phyloP scores from a whole-genome alignment of 1,140 invertebrate species.

The Drosophila truncata region DNA sequence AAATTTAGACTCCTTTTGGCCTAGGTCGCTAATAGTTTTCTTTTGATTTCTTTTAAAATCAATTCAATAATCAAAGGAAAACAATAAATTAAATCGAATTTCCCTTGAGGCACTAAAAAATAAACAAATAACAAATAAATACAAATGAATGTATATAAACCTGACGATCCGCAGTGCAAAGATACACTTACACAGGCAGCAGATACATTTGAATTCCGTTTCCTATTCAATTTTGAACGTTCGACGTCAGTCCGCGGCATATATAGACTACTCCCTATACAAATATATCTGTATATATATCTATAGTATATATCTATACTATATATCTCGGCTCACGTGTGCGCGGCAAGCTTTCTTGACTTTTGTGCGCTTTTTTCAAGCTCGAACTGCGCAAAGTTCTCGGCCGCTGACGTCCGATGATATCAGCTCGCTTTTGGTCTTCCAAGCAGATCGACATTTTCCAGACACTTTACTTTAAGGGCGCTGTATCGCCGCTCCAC shows the following conservation, averaged over 20 bases:
- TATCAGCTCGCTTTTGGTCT: conserved; percentile 28
- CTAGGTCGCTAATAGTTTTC: conserved; percentile 41
- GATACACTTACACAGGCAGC: conserved; percentile 17
- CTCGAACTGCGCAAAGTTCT: conserved; percentile 54
- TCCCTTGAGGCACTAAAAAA: conserved; percentile 47
- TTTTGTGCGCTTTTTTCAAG: conserved; percentile 52
- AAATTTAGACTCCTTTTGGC: conserved; percentile 26
- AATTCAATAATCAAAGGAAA: conserved; percentile 5
- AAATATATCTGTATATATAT: conserved; percentile 2
- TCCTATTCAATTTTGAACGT: conserved; percentile 25
- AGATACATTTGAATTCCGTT: conserved; percentile 25
- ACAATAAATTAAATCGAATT: conserved; percentile 47
- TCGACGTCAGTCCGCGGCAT: conserved; percentile 17
- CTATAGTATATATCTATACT: background rate
- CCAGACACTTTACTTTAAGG: conserved; percentile 19
- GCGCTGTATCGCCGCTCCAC: background rate
- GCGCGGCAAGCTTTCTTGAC: conserved; percentile 58
- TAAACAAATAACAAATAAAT: background rate
- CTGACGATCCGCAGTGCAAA: conserved; percentile 18
- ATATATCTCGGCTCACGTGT: conserved; percentile 59
- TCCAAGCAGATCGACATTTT: conserved; percentile 29
- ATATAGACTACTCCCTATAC: conserved; percentile 7
- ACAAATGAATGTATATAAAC: background rate
- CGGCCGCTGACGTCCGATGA: conserved; percentile 43
- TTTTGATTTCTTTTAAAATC: background rate